A percentile compares a stretch with the other conserved stretches of the same genome.
Conservation (phyloP, 2,797 vertebrate species). For the Aratinga solstitialis region DNA sequence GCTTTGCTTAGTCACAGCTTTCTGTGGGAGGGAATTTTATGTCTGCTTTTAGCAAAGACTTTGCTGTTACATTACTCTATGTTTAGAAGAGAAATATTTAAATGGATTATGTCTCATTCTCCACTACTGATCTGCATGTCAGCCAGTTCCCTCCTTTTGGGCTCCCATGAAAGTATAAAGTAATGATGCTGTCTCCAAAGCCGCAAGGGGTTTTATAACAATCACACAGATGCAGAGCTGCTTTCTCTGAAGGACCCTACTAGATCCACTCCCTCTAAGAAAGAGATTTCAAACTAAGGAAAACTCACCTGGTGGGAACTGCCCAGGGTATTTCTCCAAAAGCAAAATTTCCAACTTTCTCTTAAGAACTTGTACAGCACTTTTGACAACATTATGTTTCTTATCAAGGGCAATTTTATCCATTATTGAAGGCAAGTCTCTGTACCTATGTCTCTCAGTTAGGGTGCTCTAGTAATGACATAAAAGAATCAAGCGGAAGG, state of each 20-base stretch:
- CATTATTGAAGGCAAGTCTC: neutral
- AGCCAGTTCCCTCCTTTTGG: neutral
- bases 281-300: neutral
- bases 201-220: neutral
- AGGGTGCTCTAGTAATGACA: constrained; percentile 25
- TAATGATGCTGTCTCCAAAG: neutral
- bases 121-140: neutral
- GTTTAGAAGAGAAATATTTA: neutral
- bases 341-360: constrained; percentile 39
- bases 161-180: neutral
- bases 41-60: neutral
- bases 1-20: neutral
- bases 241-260: neutral
- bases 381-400: constrained; percentile 43
- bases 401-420: constrained; percentile 10
- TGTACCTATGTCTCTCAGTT: neutral
- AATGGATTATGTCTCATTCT: neutral
- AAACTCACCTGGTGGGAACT: constrained; percentile 37
- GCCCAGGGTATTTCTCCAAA: neutral
- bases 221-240: neutral
- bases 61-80: neutral
- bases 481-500: neutral
- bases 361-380: constrained; percentile 59
- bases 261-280: neutral
- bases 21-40: neutral